Conservation (phyloP, 2,113 vertebrate genomes). For the Naja naja region DNA sequence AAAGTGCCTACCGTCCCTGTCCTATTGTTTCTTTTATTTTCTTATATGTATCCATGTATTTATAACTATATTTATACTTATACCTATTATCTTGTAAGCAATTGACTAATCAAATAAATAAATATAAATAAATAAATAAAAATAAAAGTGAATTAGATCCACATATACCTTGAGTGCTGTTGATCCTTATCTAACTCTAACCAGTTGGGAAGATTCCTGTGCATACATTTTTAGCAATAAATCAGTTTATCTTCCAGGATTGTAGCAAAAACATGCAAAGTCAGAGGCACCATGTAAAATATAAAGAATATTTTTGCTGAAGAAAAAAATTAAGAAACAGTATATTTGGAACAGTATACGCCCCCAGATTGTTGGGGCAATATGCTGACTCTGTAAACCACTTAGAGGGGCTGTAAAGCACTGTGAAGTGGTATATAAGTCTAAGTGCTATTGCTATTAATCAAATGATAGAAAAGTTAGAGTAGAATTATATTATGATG, state of each 20-base stretch:
- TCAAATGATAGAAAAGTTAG: background rate
- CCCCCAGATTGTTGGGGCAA: background rate
- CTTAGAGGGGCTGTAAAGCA: background rate
- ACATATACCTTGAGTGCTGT: background rate
- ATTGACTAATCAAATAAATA: too few species aligned
- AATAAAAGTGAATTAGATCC: background rate
- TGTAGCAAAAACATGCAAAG: background rate
- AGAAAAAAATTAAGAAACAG: background rate
- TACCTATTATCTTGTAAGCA: too few species aligned
- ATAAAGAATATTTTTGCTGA: background rate
- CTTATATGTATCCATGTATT: too few species aligned
- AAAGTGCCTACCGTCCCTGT: too few species aligned
- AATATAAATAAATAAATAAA: too few species aligned
- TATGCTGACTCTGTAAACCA: background rate
- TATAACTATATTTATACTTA: too few species aligned
- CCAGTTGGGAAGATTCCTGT: background rate
- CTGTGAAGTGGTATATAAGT: background rate
- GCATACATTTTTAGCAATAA: background rate
- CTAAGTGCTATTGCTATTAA: too few species aligned
- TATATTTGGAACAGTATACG: background rate
- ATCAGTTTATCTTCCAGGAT: background rate
- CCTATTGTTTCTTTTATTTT: too few species aligned
- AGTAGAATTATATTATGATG: background rate
- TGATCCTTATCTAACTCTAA: background rate
- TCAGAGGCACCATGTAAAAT: background rate